Evolutionary conservation across 2,113 vertebrate species (phyloP).

Genomic region (Noturus placidus): DNA sequence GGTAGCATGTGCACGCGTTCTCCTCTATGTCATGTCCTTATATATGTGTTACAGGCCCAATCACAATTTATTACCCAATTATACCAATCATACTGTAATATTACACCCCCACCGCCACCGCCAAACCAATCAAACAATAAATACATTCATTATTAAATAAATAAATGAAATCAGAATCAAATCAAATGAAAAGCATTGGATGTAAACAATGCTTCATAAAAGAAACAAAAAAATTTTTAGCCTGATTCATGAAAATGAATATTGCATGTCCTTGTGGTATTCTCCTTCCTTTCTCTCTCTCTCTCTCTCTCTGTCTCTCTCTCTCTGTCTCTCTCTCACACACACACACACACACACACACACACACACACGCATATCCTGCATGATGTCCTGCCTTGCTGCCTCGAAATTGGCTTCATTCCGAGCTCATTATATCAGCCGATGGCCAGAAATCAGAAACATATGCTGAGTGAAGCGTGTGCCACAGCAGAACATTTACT

Average conservation of each 20-base stretch:
- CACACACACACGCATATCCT: slow-evolving; percentile 32
- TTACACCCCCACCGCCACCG: not conserved
- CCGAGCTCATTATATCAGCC: slow-evolving; percentile 53
- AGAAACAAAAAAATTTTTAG: not conserved
- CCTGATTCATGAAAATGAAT: not conserved
- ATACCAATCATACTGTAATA: not conserved
- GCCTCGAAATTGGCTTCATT: slow-evolving; percentile 43
- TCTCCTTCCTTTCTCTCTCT: not conserved
- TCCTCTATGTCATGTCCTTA: not conserved
- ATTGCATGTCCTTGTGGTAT: not conserved
- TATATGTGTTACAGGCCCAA: not conserved
- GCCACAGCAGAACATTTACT: slow-evolving; percentile 47
- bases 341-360: not conserved
- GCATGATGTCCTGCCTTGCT: slow-evolving; percentile 42
- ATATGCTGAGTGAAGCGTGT: slow-evolving; percentile 48
- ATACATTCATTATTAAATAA: no score
- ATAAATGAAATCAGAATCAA: no score
- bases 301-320: not conserved
- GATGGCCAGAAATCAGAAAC: slow-evolving; percentile 44
- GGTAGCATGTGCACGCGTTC: not conserved
- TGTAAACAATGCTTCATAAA: no score
- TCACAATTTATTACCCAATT: not conserved
- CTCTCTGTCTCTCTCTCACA: not conserved
- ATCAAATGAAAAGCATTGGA: no score
- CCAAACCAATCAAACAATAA: no score